Evolutionary conservation across 2,113 vertebrate genomes (phyloP), one percentile per base, ranked within the genome.

Genomic region (Nycticorax nycticorax): DNA sequence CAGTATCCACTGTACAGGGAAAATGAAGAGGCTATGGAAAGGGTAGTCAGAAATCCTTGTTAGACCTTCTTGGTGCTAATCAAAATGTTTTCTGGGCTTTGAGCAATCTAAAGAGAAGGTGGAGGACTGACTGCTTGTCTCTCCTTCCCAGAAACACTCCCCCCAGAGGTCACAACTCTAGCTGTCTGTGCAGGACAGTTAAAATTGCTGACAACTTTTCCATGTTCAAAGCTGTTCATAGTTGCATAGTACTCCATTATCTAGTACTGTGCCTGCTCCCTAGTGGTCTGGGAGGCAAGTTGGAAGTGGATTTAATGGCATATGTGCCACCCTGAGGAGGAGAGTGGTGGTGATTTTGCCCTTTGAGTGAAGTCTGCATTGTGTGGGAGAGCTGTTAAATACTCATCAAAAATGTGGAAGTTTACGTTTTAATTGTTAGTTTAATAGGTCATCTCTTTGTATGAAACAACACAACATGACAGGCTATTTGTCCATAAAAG

Each of bases 161-260:
- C 16, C 6, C 23, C 2, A 0, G n/a, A 72, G 43, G 10, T 47
- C 15, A 8, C 32, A 60, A 27, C 15, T 39, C 13, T 28, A 4
- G 2, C 15, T 83, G 30, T 55, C 30, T 56, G 0, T 82, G 56
- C 22, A 35, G 41, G 32, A n/a, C 47, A 37, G 37, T 90, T 78
- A 9, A 27, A 7, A 48, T 8, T 3, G 4, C 18, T 76, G 50
- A 14, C 35, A 66, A 1, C 6, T 62, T 80, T 39, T 14, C 12
- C 0, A 0, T 33, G 11, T 17, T 50, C 17, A n/a, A 1, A 77
- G 33, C 21, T 59, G 28, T 32, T 72, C 1, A 0, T 30, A 28
- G 63, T 13, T 87, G 37, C 14, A 1, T 19, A 6, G 39, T 50
- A 8, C 53, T 48, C 10, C 12, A 4, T 57, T 63, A 3, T 2